Conservation (phyloP, 2,113 vertebrate species). For the Sitta europaea region DNA sequence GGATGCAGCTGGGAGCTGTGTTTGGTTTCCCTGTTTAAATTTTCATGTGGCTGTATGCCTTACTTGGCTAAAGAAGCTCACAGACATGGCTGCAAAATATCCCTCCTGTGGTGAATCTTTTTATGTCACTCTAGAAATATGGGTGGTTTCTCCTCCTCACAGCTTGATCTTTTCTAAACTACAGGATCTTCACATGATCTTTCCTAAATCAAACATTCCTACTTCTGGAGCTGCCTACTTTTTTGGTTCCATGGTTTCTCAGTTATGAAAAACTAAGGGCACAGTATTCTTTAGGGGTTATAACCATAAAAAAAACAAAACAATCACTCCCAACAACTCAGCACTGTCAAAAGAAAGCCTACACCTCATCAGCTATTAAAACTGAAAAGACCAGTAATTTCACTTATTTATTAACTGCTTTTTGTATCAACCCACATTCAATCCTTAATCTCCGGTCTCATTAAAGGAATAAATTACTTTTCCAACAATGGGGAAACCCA, state of each 20-base stretch:
- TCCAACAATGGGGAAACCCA: neutral
- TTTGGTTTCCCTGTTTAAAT: neutral
- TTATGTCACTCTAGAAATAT: neutral
- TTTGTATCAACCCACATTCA: neutral
- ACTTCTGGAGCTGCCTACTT: neutral
- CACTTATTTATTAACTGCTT: neutral
- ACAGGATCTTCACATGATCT: neutral
- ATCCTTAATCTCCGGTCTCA: neutral
- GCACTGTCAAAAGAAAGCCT: neutral
- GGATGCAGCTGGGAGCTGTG: neutral
- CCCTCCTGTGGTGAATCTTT: neutral
- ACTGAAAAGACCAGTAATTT: neutral
- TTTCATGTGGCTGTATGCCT: neutral
- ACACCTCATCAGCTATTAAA: neutral
- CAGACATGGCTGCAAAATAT: neutral
- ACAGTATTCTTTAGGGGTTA: neutral
- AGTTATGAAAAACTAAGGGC: neutral
- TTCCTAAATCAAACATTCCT: neutral
- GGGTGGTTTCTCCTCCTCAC: neutral
- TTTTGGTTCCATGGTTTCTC: neutral
- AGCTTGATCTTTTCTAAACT: neutral
- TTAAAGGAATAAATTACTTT: conserved; percentile 4
- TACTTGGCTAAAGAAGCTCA: neutral
- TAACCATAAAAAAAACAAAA: neutral
- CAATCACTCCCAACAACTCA: neutral